Base-by-base conservation (phyloP, 2,888 invertebrate species). In the Drosophila paucipuncta region DNA sequence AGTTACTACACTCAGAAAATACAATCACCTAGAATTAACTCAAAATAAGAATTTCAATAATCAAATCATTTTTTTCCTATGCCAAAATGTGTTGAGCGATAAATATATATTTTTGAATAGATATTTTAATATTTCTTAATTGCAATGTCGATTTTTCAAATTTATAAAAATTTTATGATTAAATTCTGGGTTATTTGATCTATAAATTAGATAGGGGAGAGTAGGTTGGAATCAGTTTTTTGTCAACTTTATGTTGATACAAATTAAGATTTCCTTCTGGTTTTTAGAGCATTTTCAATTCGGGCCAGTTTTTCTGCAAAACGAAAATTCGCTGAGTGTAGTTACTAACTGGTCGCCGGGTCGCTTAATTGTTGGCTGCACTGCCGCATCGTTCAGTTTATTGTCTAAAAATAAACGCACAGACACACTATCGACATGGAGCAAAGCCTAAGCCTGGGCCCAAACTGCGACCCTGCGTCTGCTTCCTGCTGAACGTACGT, bases 371-470 rank as follows among this genome's bases (percentile, higher is more conserved):
- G 63, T 61, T 68, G 81, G 41, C 28, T 70, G 70, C 73, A 65
- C 53, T 70, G 68, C 75, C 54, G 70, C 88, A 85, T 73, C 79
- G 68, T 69, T 75, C 73, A 68, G 80, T 83, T 88, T 82, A 85
- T 82, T 85, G 74, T 87, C 90, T 87, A 87, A 89, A 87, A 87
- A 87, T 90, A 87, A 89, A 83, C 73, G 62, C 66, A 41, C 66
- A 70, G 61, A 39, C 37, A 28, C 13, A 64, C 57, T 63, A 69
- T 65, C 54, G 53, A 76, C 54, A 75, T 63, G 75, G 76, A 66
- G 55, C 49, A 78, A 52, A 76, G 67, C 64, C 52, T 57, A 33
- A 60, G 63, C 63, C 65, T 49, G 35, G 47, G 62, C 63, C 58
- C 49, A 33, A 58, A 60, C 60, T 61, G 54, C 37, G 68, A 30